Evolutionary conservation across 2,797 vertebrate genomes (phyloP), one percentile per base, ranked within the genome.

Genomic region (Cossypha dichroa): DNA sequence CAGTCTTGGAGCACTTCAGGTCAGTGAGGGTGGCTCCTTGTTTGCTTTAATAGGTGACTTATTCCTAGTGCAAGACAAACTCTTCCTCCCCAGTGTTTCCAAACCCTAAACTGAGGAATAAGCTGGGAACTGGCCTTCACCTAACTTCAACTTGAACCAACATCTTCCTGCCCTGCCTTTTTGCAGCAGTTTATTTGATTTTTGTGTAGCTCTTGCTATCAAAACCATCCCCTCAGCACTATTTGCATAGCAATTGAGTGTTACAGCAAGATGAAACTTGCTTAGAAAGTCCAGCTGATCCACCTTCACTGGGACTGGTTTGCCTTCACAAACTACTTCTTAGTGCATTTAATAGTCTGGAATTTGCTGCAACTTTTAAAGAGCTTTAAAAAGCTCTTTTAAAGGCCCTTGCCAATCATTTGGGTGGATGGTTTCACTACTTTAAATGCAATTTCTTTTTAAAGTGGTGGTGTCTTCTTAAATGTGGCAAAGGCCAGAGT

Each of bases 31-130:
- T 56, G 26, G 64, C 62, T 84, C 73, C 41, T 38, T 72, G 40
- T 88, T 92, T 93, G 83, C 54, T 90, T 75, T 81, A 86, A 94
- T 17, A 49, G 34, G 17, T 84, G 8, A 81, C 11, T 82, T 80
- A 58, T 29, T 75, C 34, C 38, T 46, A 5, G 6, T 46, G 31
- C 31, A 84, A 51, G 54, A 40, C 20, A 62, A 41, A 54, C 34
- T 33, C 17, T 26, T 7, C 14, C 10, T 41, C 22, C 10, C 22
- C 13, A 0, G 1, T 60, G 15, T 41, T 78, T 45, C 60, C 49
- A 55, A 62, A 54, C 5, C 4, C 45, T 41, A 19, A 72, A 45
- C 25, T n/a, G 10, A 48, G 36, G 21, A 73, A 19, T 28, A 70
- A 70, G 17, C 66, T 72, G 25, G 31, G 23, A 84, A n/a, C 8